These are phyloP conservation scores for Acanthosepion pharaonis DNA, from an alignment of 2,888 invertebrate genomes.

Conservation along the genomic window DNA sequence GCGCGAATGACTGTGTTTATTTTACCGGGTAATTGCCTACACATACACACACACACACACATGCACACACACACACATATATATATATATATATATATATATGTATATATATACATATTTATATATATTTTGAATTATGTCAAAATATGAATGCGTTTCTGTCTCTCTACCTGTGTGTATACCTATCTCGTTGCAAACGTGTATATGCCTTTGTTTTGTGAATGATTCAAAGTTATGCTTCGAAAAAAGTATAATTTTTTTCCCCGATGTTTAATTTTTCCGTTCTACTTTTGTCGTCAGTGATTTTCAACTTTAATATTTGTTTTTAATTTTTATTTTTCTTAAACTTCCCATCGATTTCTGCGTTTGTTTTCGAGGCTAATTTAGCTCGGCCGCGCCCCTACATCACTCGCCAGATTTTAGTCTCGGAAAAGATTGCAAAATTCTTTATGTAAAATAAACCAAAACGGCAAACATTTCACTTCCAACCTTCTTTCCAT, in stretches of 20 bases:
- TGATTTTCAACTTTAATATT: background rate
- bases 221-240: background rate
- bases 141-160: background rate
- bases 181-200: background rate
- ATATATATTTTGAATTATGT: background rate
- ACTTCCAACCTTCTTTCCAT: background rate
- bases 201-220: background rate
- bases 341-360: background rate
- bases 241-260: background rate
- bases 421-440: background rate
- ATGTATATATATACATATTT: background rate
- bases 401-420: background rate
- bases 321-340: background rate
- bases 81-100: too few relatives aligned
- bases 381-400: background rate
- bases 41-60: background rate
- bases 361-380: background rate
- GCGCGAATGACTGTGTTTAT: too few relatives aligned
- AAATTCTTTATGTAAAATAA: slow-evolving; percentile 2
- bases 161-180: background rate
- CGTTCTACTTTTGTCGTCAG: background rate
- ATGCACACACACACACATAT: too few relatives aligned
- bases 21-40: background rate
- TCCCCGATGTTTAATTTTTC: background rate
- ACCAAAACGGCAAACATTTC: background rate